These are phyloP conservation scores for Anableps anableps DNA, from an alignment of 2,797 vertebrate species.

Conservation along the genomic window DNA sequence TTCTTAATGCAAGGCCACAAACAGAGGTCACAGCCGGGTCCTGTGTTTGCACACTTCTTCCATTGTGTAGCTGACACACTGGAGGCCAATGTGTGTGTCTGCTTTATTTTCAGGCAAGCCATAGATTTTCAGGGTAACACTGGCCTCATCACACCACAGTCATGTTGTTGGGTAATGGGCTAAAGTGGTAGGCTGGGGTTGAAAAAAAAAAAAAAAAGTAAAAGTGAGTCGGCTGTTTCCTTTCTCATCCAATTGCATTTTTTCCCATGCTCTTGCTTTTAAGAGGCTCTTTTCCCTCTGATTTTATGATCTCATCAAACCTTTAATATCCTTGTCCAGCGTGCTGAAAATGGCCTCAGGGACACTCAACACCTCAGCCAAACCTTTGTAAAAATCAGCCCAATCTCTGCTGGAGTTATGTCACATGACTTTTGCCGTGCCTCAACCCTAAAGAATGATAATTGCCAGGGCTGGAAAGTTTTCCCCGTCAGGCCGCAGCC, in stretches of 20 bases:
- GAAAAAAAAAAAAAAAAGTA: slow-evolving; percentile 52
- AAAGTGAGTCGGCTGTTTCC: slow-evolving; percentile 69
- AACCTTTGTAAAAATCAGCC: slow-evolving; percentile 46
- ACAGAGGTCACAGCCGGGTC: slow-evolving; percentile 67
- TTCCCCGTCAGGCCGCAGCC: slow-evolving; percentile 78
- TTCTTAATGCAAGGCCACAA: slow-evolving; percentile 57
- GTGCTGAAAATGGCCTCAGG: slow-evolving; percentile 22
- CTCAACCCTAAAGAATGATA: slow-evolving; percentile 83
- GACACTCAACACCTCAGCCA: slow-evolving; percentile 52
- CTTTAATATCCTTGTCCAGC: slow-evolving; percentile 28
- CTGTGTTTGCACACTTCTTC: slow-evolving; percentile 73
- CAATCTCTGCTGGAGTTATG: slow-evolving; percentile 66
- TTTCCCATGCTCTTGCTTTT: slow-evolving; percentile 27
- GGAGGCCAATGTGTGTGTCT: slow-evolving; percentile 45
- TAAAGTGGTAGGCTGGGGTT: slow-evolving; percentile 8
- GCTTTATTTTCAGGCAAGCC: slow-evolving; percentile 52
- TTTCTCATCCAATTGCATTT: slow-evolving; percentile 23
- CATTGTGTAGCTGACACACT: slow-evolving; percentile 68
- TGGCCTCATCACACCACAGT: slow-evolving; percentile 60
- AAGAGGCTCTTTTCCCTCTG: slow-evolving; percentile 4
- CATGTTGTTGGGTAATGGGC: slow-evolving; percentile 39
- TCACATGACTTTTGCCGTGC: slow-evolving; percentile 71
- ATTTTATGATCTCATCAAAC: background rate
- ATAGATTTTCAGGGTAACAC: slow-evolving; percentile 74
- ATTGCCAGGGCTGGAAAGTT: slow-evolving; percentile 81